Conservation (phyloP, 2,113 vertebrate species). For the Macrotis lagotis region DNA sequence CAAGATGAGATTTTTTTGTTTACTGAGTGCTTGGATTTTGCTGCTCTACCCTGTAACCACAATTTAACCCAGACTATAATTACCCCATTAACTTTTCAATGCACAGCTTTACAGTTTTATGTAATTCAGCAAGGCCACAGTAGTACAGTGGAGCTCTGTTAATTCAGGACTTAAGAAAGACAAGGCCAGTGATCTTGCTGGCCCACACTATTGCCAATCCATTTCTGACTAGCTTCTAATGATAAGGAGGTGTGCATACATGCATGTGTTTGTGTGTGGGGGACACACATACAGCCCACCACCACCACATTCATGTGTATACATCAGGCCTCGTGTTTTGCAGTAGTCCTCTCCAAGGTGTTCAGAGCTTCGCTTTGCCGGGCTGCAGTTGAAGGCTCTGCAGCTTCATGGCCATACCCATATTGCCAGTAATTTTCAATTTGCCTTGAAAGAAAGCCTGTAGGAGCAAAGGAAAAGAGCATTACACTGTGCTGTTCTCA, state of each 20-base stretch:
- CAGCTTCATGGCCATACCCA: slow-evolving; percentile 96
- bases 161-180: slow-evolving; percentile 69
- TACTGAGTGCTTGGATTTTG: slow-evolving; percentile 62
- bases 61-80: slow-evolving; percentile 71
- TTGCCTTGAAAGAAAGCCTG: slow-evolving; percentile 96
- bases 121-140: slow-evolving; percentile 64
- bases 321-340: slow-evolving; percentile 60
- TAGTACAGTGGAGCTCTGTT: slow-evolving; percentile 61
- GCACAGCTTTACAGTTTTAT: slow-evolving; percentile 65
- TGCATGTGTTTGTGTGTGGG: too few relatives aligned
- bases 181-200: slow-evolving; percentile 62
- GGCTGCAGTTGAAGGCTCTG: slow-evolving; percentile 91
- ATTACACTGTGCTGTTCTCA: slow-evolving; percentile 33
- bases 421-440: slow-evolving; percentile 94
- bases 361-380: slow-evolving; percentile 93
- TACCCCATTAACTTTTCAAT: slow-evolving; percentile 68
- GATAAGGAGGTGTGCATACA: slow-evolving; percentile 13
- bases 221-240: slow-evolving; percentile 71
- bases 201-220: slow-evolving; percentile 52
- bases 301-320: neutral
- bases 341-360: slow-evolving; percentile 31
- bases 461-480: slow-evolving; percentile 62
- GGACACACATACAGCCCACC: too few relatives aligned
- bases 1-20: slow-evolving; percentile 72
- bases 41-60: slow-evolving; percentile 73